Base-by-base conservation (phyloP, 2,888 invertebrate species). In the Torymus texanus region DNA sequence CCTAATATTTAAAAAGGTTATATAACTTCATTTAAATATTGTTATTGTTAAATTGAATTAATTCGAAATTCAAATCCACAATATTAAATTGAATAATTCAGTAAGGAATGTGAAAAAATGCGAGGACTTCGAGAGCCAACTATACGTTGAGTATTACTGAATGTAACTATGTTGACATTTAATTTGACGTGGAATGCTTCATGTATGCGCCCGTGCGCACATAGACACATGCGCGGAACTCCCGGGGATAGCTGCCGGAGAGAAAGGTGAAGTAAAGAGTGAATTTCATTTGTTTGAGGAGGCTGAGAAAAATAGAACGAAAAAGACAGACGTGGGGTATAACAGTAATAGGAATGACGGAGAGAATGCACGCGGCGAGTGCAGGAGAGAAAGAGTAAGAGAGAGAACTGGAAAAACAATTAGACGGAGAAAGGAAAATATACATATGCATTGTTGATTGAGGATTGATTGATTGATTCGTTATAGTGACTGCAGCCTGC, bases 251-350 rank as follows among this genome's bases (percentile, higher is more conserved):
- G 29, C 29, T 55, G 14, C 14, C 4, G 29, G 63, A 63, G 63
- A 63, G 41, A 63, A 63, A 63, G 63, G 63, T 63, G 41, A 63
- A 16, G n/a, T 41, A 41, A 63, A 63, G 63, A 41, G 41, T 63
- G 63, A 41, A 63, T 63, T 63, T 41, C 63, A 63, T 63, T 63
- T 63, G 63, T 63, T 50, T 29, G 11, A 50, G n/a, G 41, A 63
- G 63, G 21, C 10, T 10, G 21, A 63, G 41, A 63, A 11, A 50
- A 16, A 63, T 41, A 63, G 41, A 29, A 29, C 2, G 29, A 29
- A 29, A 29, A 5, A 29, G 29, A 29, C 29, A 29, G 29, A 29
- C 29, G 29, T 5, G 41, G 5, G 16, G 50, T n/a, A 41, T 63
- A 41, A 63, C 41, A 63, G 41, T 63, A 41, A 16, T 50, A 41